Base-by-base conservation (phyloP, 2,797 vertebrate species). In the Sphenopsis melanotis region DNA sequence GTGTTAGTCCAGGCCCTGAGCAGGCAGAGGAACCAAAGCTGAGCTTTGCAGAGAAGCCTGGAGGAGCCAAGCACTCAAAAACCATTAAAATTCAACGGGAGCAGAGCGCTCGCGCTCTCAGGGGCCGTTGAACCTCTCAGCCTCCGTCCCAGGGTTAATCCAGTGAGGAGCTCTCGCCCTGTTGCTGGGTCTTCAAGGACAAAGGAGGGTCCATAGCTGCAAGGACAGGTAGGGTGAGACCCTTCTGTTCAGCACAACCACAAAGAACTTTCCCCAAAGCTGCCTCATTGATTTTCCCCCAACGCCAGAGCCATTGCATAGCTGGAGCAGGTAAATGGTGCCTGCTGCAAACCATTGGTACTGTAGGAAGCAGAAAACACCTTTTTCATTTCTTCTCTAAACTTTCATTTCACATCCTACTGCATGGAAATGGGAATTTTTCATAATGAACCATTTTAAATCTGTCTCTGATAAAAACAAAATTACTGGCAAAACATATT, bases 301-400 rank as follows among this genome's bases (percentile, higher is more conserved):
- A 18, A 1, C 0, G 0, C 15, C 47, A 23, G 57, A 39, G 12
- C 3, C 39, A 10, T 0, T 13, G 24, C 2, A 1, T 20, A 37
- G 53, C 49, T 63, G 19, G 15, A 63, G 15, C 0, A 11, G 18
- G 5, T 15, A 44, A 87, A 76, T 1, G 6, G 55, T 12, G 63
- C 61, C 44, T 30, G 17, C 1, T 29, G 4, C 4, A 49, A 57
- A 72, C 34, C 4, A 29, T 0, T 5, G 56, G 4, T 2, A 3
- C n/a, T 17, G 10, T 47, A 36, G 27, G 68, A 56, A 70, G 37
- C 39, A 81, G 5, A 57, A 83, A 89, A 60, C 13, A 53, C 7
- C 24, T 50, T 81, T 41, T 39, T 4, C 2, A 20, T 70, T 63
- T 30, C 66, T 75, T 50, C 30, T 68, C 55, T 69, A 36, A 36